Conservation (phyloP, 2,888 invertebrate genomes). For the Meliscaeva auricollis region DNA sequence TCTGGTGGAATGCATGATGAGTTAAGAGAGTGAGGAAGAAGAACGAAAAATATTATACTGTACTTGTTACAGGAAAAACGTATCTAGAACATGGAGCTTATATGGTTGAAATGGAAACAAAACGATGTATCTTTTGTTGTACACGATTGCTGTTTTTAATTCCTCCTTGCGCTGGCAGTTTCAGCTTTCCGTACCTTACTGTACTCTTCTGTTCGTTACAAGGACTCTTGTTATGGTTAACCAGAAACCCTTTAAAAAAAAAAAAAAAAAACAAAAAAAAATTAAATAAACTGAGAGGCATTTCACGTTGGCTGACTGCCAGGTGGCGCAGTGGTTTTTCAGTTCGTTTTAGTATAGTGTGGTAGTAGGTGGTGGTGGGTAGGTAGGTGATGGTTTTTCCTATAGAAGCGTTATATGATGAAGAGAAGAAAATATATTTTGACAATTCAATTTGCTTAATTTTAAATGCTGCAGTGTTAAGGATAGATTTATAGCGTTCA, state of each 20-base stretch:
- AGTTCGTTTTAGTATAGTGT: slow-evolving; percentile 13
- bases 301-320: slow-evolving; percentile 69
- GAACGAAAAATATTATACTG: neutral
- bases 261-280: slow-evolving; percentile 4
- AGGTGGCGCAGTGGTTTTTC: slow-evolving; percentile 60
- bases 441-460: slow-evolving; percentile 71
- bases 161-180: slow-evolving; percentile 55
- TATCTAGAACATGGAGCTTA: slow-evolving; percentile 60
- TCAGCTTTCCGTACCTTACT: slow-evolving; percentile 30
- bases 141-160: slow-evolving; percentile 68
- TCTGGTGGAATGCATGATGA: slow-evolving; percentile 33
- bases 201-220: slow-evolving; percentile 41
- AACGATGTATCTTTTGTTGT: slow-evolving; percentile 56
- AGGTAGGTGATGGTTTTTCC: neutral
- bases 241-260: slow-evolving; percentile 39
- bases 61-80: neutral
- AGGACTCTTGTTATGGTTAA: slow-evolving; percentile 61
- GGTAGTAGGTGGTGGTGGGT: slow-evolving; percentile 13
- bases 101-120: slow-evolving; percentile 43
- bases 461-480: slow-evolving; percentile 64
- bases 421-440: slow-evolving; percentile 51
- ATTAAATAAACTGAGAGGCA: slow-evolving; percentile 27
- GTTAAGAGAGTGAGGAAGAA: neutral
- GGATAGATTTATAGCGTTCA: slow-evolving; percentile 49
- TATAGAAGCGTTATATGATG: slow-evolving; percentile 6